Percentiles rank a stretch among this genome's conserved stretches.
Evolutionary conservation across 2,113 vertebrate genomes (phyloP).

Genomic region (Setophaga kirtlandii): DNA sequence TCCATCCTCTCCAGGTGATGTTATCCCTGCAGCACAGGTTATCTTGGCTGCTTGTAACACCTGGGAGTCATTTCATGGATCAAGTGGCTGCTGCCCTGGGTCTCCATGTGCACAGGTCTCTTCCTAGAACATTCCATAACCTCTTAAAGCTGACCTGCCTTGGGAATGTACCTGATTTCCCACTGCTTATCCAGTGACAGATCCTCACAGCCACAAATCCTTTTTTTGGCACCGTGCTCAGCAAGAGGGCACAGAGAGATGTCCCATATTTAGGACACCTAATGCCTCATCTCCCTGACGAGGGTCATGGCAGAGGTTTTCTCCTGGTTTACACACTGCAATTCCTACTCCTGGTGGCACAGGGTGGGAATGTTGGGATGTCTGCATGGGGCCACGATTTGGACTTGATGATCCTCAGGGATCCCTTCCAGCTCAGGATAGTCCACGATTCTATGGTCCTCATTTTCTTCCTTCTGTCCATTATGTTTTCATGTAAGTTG

Average conservation of each 20-base stretch:
- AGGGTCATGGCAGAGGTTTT: not conserved
- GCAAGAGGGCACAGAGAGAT: not conserved
- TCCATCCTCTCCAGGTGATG: not conserved
- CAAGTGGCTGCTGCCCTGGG: not conserved
- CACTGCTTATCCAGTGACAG: not conserved
- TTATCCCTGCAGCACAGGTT: not conserved
- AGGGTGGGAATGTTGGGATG: not conserved
- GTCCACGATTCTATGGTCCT: rapidly evolving
- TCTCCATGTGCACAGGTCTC: rapidly evolving
- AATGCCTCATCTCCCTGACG: rapidly evolving
- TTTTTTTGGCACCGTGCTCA: not conserved
- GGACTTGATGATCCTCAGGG: not conserved
- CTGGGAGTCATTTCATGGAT: not conserved
- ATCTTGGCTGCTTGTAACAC: not conserved
- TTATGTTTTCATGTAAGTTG: rapidly evolving
- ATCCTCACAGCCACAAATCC: not conserved
- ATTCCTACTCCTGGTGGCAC: not conserved
- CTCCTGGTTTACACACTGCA: not conserved
- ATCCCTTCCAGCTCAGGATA: not conserved
- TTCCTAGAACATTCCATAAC: not conserved
- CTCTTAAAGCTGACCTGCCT: not conserved
- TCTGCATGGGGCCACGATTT: not conserved
- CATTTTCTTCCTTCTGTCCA: not conserved
- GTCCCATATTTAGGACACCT: not conserved
- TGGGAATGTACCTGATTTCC: not conserved